Percentiles rank a stretch among this genome's conserved stretches.
These are phyloP conservation scores for Pararge aegeria DNA, from an alignment of 1,140 invertebrate species.

Conservation along the genomic window DNA sequence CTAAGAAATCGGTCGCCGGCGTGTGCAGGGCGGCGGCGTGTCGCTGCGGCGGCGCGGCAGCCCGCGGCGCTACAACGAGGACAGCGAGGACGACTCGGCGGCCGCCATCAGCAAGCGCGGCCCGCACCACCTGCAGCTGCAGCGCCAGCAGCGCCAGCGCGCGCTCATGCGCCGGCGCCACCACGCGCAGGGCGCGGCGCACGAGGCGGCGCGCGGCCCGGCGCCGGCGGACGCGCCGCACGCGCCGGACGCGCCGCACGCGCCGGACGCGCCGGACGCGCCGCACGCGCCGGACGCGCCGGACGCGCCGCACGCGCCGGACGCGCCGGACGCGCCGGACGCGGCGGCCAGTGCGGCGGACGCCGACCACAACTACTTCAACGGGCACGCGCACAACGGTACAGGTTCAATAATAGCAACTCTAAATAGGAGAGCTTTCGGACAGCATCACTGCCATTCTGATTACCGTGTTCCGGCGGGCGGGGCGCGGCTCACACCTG, in stretches of 20 bases:
- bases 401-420: not conserved
- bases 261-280: not conserved
- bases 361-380: slow-evolving; percentile 50
- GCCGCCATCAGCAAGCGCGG: slow-evolving; percentile 71
- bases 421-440: not conserved
- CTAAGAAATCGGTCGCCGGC: no score
- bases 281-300: not conserved
- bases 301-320: not conserved
- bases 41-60: slow-evolving; percentile 66
- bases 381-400: slow-evolving; percentile 37
- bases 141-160: slow-evolving; percentile 36
- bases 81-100: slow-evolving; percentile 82
- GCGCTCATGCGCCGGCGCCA: slow-evolving; percentile 31
- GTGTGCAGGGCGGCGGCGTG: slow-evolving; percentile 39
- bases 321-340: not conserved
- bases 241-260: no score
- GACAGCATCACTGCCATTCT: no score
- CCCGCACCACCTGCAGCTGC: slow-evolving; percentile 46
- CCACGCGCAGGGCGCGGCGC: slow-evolving; percentile 28
- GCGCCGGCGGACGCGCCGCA: no score
- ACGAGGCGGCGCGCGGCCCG: no score
- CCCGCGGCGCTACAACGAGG: slow-evolving; percentile 83
- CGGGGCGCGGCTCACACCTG: no score
- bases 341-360: slow-evolving; percentile 3
- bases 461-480: no score